Conservation (phyloP, 1,140 invertebrate species). For the Octopus bimaculoides region DNA sequence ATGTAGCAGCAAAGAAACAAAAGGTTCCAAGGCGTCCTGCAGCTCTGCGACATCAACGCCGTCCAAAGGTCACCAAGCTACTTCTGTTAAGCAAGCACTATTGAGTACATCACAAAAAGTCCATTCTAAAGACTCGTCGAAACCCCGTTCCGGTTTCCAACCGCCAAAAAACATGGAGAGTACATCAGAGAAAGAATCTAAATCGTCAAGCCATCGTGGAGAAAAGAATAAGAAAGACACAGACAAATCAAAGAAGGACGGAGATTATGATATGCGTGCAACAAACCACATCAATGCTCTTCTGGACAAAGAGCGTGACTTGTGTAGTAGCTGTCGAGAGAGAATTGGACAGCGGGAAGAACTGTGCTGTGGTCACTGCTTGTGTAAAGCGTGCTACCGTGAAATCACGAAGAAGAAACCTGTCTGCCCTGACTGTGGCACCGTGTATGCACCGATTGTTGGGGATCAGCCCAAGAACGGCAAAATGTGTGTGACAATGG, state of each 20-base stretch:
- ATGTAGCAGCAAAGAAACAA: neutral
- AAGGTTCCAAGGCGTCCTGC: neutral
- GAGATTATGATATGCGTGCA: neutral
- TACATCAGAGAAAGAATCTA: neutral
- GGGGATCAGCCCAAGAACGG: conserved; percentile 22
- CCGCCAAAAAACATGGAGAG: neutral
- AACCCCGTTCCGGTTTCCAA: neutral
- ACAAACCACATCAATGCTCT: neutral
- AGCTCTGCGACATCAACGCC: neutral
- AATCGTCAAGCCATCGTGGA: neutral
- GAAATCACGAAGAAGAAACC: conserved; percentile 18
- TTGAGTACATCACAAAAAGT: conserved; percentile 1
- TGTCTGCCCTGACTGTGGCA: conserved; percentile 24
- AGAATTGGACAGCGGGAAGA: neutral
- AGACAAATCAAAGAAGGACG: neutral
- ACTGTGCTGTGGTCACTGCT: conserved; percentile 18
- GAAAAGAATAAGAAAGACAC: neutral
- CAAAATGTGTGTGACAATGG: neutral
- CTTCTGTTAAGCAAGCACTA: neutral
- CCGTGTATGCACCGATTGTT: conserved; percentile 17
- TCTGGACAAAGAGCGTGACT: neutral
- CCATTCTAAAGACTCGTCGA: neutral
- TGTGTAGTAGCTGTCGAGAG: conserved; percentile 5
- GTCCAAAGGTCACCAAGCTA: neutral
- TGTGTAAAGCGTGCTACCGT: conserved; percentile 18